These are phyloP conservation scores for Hyla sarda DNA, from an alignment of 2,113 vertebrate genomes.

Conservation along the genomic window DNA sequence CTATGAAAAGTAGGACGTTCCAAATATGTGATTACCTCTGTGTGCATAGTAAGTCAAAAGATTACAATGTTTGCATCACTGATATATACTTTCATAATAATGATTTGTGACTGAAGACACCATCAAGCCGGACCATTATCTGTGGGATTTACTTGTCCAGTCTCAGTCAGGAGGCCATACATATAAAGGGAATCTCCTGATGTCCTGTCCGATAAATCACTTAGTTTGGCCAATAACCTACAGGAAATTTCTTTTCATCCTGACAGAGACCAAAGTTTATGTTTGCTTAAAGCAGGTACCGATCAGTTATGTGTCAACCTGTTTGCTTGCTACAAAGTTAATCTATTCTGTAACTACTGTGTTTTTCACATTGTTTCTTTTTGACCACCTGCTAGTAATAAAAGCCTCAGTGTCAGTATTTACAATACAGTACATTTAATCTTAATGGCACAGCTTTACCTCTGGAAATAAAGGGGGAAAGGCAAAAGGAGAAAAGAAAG, in stretches of 20 bases:
- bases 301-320: not conserved
- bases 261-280: not conserved
- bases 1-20: too few relatives aligned
- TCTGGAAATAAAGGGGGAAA: not conserved
- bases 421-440: not conserved
- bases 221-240: not conserved
- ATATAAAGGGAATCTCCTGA: too few relatives aligned
- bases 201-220: too few relatives aligned
- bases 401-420: not conserved
- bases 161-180: too few relatives aligned
- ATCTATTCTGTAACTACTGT: not conserved
- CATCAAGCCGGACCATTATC: not conserved
- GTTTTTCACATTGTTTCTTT: not conserved
- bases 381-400: not conserved
- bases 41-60: too few relatives aligned
- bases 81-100: too few relatives aligned
- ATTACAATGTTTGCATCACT: too few relatives aligned
- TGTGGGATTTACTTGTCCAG: not conserved
- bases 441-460: not conserved
- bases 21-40: too few relatives aligned
- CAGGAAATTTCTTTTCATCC: not conserved
- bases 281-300: not conserved
- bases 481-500: not conserved
- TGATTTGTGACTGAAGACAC: too few relatives aligned
- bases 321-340: slow-evolving; percentile 9